Percentiles rank a stretch among this genome's conserved stretches.
Evolutionary conservation across 2,888 invertebrate genomes (phyloP).

Genomic region (Polydrusus cervinus): DNA sequence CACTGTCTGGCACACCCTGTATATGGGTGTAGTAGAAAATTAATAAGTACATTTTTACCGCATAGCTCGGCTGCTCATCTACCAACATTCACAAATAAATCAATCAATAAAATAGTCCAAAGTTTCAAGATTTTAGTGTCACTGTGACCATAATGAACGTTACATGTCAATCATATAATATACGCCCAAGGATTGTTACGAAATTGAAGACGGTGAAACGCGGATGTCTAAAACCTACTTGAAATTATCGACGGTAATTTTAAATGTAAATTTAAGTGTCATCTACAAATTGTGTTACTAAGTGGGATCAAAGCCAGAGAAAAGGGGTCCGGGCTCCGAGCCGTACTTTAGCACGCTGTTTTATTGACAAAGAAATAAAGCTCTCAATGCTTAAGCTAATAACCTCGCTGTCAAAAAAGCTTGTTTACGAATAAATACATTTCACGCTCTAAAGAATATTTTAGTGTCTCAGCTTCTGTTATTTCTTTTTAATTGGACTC

Average conservation of each 20-base stretch:
- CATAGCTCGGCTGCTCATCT: too few relatives aligned
- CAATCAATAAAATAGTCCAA: too few relatives aligned
- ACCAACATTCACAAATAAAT: too few relatives aligned
- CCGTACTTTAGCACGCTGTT: background rate
- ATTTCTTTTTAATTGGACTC: too few relatives aligned
- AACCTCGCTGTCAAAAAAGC: background rate
- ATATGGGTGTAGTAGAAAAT: too few relatives aligned
- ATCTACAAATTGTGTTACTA: background rate
- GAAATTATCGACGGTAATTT: conserved; percentile 4
- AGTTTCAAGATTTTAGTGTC: too few relatives aligned
- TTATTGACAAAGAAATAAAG: conserved; percentile 4
- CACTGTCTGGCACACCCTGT: too few relatives aligned
- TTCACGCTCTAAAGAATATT: background rate
- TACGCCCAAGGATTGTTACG: background rate
- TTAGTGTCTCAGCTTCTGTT: too few relatives aligned
- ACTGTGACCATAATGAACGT: too few relatives aligned
- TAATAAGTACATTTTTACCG: too few relatives aligned
- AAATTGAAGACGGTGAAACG: background rate
- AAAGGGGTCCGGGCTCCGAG: conserved; percentile 1
- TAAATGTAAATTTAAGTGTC: background rate
- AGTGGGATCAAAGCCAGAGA: background rate
- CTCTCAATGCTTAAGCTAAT: background rate
- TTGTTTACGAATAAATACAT: background rate
- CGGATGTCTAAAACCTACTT: background rate
- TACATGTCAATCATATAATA: background rate